Percentiles rank a stretch among this genome's conserved stretches.
phyloP scores from a whole-genome alignment of 2,888 invertebrate genomes.

The Megastigmus dorsalis region DNA sequence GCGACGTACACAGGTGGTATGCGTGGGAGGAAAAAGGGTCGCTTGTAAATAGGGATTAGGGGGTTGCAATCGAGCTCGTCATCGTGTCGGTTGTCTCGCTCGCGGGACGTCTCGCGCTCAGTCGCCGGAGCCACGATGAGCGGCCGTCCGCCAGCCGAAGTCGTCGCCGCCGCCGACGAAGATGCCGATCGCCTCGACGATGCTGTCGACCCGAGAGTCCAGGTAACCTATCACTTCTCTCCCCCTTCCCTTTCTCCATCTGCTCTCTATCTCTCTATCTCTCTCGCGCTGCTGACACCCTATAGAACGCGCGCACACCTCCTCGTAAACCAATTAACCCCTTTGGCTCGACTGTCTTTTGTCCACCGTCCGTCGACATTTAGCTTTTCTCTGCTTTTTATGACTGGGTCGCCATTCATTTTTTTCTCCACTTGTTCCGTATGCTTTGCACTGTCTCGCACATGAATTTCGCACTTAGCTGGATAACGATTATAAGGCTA shows the following conservation, averaged over 20 bases:
- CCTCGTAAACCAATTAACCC: no score
- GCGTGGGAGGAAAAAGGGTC: slow-evolving; percentile 55
- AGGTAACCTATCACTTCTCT: slow-evolving; percentile 76
- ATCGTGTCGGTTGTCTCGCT: not conserved
- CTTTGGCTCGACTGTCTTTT: not conserved
- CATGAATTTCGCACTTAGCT: no score
- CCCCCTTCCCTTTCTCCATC: not conserved
- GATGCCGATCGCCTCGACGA: slow-evolving; percentile 75
- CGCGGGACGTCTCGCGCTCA: no score
- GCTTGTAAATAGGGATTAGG: slow-evolving; percentile 14
- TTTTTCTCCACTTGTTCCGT: no score
- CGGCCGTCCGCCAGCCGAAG: slow-evolving; percentile 61
- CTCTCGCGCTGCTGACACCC: not conserved
- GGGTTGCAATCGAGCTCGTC: slow-evolving; percentile 16
- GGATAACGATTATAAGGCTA: no score
- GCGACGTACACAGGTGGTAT: slow-evolving; percentile 63
- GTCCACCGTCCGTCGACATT: not conserved
- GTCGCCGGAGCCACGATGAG: slow-evolving; percentile 62
- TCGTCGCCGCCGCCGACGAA: not conserved
- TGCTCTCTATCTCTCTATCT: not conserved
- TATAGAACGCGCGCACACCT: no score
- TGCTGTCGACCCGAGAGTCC: slow-evolving; percentile 88
- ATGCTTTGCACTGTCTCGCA: no score
- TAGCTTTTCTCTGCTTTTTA: not conserved
- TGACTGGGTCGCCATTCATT: not conserved